Evolutionary conservation across 2,888 invertebrate genomes (phyloP), one percentile per base, ranked within the genome.

Genomic region (Ganaspis brasiliensis): DNA sequence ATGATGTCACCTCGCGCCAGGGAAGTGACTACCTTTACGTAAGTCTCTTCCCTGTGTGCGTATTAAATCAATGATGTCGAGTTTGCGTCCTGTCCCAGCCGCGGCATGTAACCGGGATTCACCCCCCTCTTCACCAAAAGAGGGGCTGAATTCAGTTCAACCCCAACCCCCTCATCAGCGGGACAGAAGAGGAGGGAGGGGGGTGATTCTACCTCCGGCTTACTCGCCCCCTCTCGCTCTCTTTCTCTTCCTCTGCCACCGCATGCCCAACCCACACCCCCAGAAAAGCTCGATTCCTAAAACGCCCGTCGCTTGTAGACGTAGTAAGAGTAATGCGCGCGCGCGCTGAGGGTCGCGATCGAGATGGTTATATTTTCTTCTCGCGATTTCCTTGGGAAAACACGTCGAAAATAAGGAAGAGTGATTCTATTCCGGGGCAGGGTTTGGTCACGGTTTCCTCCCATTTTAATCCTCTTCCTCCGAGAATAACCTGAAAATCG

Each of bases 61-160:
- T 83, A 87, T 87, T 90, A 89, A 91, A 91, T 91, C 91, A 91
- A 91, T 91, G 90, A 91, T 90, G 86, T 85, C 84, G 90, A 79
- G 89, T 87, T 87, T 91, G 91, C 91, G 91, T 90, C 83, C 80
- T 83, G 81, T 80, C 82, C 81, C 76, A 80, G 80, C 79, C 82
- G 84, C 86, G 80, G 86, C 84, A 82, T 81, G 81, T 74, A 81
- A 79, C 86, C 83, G 80, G 76, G 77, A 71, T 72, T 77, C 78
- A 85, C 0, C 83, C 91, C 78, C 77, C 76, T 74, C 75, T 84
- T 78, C 78, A 75, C 63, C 81, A 73, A 75, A n/a, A 45, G 73
- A 70, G 37, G 49, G 45, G 70, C 61, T 78, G 63, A 45, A 71
- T 56, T 40, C 40, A 40, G 40, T 40, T 40, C 73, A 61, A 74